Conservation (phyloP, 2,113 vertebrate genomes). For the Alouatta palliata region DNA sequence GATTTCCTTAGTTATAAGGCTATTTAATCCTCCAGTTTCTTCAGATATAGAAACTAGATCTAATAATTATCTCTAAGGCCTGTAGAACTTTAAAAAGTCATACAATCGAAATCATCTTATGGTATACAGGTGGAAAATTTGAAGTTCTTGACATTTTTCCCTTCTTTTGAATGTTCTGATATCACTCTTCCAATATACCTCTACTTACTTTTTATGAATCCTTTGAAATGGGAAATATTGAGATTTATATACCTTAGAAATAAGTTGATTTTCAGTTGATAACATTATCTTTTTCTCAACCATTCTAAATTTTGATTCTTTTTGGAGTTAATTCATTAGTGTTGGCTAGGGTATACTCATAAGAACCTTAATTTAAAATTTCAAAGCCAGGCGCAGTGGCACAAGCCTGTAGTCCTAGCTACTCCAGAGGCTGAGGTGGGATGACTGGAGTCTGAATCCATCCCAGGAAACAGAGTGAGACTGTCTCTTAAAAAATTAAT, state of each 20-base stretch:
- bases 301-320: not conserved
- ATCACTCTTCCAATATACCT: not conserved
- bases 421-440: too few species aligned
- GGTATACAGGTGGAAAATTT: not conserved
- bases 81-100: not conserved
- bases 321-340: not conserved
- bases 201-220: not conserved
- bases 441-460: too few species aligned
- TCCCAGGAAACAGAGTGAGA: too few species aligned
- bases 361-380: constrained; percentile 28
- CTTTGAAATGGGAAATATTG: not conserved
- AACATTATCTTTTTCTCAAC: not conserved
- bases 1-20: not conserved
- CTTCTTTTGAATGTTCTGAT: not conserved
- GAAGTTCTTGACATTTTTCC: not conserved
- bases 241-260: not conserved
- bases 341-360: not conserved
- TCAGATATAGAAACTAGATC: not conserved
- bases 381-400: too few species aligned
- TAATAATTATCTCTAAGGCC: not conserved
- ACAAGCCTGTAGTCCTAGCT: too few species aligned
- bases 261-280: not conserved
- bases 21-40: not conserved
- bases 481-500: too few species aligned
- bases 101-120: not conserved